Percentiles rank a stretch among this genome's conserved stretches.
These are phyloP conservation scores for Protodeltote pygarga DNA, from an alignment of 2,888 invertebrate genomes.

Conservation along the genomic window DNA sequence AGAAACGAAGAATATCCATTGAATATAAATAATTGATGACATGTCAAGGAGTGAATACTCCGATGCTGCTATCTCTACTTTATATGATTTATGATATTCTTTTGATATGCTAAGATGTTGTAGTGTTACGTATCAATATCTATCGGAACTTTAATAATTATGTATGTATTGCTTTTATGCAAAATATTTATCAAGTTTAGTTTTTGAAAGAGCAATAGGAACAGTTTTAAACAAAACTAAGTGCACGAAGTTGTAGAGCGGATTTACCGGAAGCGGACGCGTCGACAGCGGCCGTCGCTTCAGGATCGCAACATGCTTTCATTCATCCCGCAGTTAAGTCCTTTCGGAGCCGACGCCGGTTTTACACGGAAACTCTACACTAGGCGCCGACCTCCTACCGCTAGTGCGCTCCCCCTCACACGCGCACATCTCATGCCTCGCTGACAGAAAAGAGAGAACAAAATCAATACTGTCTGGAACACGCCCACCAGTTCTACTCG, in stretches of 20 bases:
- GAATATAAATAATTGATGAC: slow-evolving; percentile 42
- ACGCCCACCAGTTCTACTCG: slow-evolving; percentile 82
- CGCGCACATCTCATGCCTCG: slow-evolving; percentile 54
- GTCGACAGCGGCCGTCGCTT: slow-evolving; percentile 84
- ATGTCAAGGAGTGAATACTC: slow-evolving; percentile 35
- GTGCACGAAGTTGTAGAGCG: slow-evolving; percentile 82
- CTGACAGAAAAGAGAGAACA: slow-evolving; percentile 72
- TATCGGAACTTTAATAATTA: slow-evolving; percentile 15
- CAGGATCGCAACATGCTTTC: slow-evolving; percentile 86
- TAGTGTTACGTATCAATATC: slow-evolving; percentile 21
- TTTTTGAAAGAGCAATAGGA: slow-evolving; percentile 54
- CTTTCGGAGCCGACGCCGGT: slow-evolving; percentile 62
- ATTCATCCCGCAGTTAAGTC: slow-evolving; percentile 83
- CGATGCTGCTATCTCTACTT: slow-evolving; percentile 28
- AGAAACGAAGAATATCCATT: slow-evolving; percentile 29
- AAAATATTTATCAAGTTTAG: slow-evolving; percentile 40
- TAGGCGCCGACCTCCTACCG: slow-evolving; percentile 74
- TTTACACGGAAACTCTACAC: slow-evolving; percentile 84
- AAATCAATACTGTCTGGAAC: slow-evolving; percentile 86
- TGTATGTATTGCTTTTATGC: slow-evolving; percentile 30
- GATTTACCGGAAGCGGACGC: slow-evolving; percentile 85
- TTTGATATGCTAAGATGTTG: slow-evolving; percentile 45
- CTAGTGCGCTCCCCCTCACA: slow-evolving; percentile 67
- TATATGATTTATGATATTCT: slow-evolving; percentile 47
- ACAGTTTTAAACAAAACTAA: slow-evolving; percentile 78